A percentile compares a stretch with the other conserved stretches of the same genome.
Conservation (phyloP, 2,113 vertebrate genomes). For the Odobenus rosmarus region DNA sequence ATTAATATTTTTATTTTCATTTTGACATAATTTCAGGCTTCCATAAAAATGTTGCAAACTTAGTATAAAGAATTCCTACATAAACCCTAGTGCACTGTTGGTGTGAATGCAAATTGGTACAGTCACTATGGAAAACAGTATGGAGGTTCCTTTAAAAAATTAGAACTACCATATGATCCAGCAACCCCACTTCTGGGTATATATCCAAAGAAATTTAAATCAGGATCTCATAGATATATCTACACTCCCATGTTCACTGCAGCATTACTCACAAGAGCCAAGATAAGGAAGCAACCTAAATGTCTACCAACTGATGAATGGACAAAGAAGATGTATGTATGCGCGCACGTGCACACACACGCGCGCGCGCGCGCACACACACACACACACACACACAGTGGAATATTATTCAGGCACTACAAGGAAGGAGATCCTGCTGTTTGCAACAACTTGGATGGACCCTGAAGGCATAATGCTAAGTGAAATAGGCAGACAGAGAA, state of each 20-base stretch:
- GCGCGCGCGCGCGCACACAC: no score
- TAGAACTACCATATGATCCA: background rate
- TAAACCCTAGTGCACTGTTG: background rate
- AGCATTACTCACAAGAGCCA: background rate
- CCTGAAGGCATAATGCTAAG: background rate
- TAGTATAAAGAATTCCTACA: background rate
- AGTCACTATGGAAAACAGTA: background rate
- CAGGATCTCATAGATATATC: background rate
- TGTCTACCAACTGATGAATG: background rate
- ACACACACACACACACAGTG: background rate
- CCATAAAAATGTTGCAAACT: background rate
- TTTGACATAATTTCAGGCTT: slow-evolving; percentile 8
- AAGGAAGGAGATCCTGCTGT: background rate
- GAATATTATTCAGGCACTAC: background rate
- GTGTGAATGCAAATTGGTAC: background rate
- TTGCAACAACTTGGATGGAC: background rate
- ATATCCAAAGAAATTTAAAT: background rate
- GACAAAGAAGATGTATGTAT: background rate
- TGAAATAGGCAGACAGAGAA: background rate
- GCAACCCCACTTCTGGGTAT: background rate
- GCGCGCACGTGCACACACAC: no score
- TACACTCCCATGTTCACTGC: background rate
- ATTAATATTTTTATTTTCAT: background rate
- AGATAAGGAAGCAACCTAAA: background rate
- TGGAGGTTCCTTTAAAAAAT: background rate